A percentile compares a stretch with the other conserved stretches of the same genome.
phyloP scores from a whole-genome alignment of 2,888 invertebrate genomes.

The Platypus cylindrus region DNA sequence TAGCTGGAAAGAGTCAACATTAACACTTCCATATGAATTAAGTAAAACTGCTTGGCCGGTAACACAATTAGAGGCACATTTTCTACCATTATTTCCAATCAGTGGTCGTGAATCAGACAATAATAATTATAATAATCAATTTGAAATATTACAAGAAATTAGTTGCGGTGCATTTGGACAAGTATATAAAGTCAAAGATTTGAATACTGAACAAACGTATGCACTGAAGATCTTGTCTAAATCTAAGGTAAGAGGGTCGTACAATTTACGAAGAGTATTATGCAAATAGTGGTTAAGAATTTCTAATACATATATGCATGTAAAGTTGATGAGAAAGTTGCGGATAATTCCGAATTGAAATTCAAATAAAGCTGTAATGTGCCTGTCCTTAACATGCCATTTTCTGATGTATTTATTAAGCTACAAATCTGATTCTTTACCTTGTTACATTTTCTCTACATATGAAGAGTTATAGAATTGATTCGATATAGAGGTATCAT shows the following conservation, averaged over 20 bases:
- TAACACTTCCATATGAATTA: constrained; percentile 42
- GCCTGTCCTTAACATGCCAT: too few relatives aligned
- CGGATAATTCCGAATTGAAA: too few relatives aligned
- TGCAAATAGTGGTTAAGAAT: too few relatives aligned
- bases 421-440: too few relatives aligned
- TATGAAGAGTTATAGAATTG: too few relatives aligned
- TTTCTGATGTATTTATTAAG: too few relatives aligned
- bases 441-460: too few relatives aligned
- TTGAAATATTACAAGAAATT: constrained; percentile 56
- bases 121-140: too few relatives aligned
- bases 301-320: too few relatives aligned
- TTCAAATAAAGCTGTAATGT: too few relatives aligned
- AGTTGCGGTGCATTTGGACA: constrained; percentile 86
- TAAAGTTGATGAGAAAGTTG: too few relatives aligned
- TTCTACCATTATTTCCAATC: constrained; percentile 78
- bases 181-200: constrained; percentile 68
- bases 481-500: too few relatives aligned
- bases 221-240: constrained; percentile 80
- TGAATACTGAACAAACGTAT: constrained; percentile 51
- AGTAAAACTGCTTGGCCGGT: constrained; percentile 74
- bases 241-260: constrained; percentile 49
- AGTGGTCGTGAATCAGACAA: constrained; percentile 46
- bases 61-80: constrained; percentile 67
- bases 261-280: constrained; percentile 1
- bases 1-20: constrained; percentile 55